Evolutionary conservation across 2,113 vertebrate species (phyloP).

Genomic region (Tragelaphus strepsiceros): DNA sequence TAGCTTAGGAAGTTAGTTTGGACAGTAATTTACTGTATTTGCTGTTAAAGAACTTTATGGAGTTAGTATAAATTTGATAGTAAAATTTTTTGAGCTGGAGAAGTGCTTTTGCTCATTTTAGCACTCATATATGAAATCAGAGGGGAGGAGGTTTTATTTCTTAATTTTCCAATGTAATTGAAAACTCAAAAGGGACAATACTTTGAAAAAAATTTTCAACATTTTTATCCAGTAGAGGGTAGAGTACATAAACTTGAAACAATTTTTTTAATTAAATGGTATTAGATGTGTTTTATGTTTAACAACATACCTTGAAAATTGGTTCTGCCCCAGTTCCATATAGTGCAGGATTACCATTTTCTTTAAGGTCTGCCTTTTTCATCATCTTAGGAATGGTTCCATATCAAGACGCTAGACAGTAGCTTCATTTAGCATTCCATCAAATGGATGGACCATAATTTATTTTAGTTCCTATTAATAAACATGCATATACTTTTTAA

Average conservation of each 20-base stretch:
- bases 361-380: not conserved
- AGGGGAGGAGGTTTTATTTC: not conserved
- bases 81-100: not conserved
- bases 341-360: not conserved
- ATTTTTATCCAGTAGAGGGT: not conserved
- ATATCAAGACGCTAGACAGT: not conserved
- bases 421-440: not conserved
- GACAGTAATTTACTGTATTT: conserved; percentile 4
- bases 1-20: not conserved
- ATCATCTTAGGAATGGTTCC: not conserved
- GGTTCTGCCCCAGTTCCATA: not conserved
- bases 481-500: not conserved
- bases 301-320: not conserved
- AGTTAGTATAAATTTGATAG: not conserved
- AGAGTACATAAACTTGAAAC: not conserved
- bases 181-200: not conserved
- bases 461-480: not conserved
- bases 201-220: not conserved
- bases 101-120: not conserved
- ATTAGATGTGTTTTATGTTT: not conserved
- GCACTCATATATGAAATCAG: not conserved
- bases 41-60: conserved; percentile 2
- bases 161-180: conserved; percentile 11
- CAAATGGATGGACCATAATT: not conserved
- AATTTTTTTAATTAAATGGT: not conserved